These are phyloP conservation scores for Paragorgia papillata DNA, from an alignment of 92 coral and sea anemone species.

Conservation along the genomic window DNA sequence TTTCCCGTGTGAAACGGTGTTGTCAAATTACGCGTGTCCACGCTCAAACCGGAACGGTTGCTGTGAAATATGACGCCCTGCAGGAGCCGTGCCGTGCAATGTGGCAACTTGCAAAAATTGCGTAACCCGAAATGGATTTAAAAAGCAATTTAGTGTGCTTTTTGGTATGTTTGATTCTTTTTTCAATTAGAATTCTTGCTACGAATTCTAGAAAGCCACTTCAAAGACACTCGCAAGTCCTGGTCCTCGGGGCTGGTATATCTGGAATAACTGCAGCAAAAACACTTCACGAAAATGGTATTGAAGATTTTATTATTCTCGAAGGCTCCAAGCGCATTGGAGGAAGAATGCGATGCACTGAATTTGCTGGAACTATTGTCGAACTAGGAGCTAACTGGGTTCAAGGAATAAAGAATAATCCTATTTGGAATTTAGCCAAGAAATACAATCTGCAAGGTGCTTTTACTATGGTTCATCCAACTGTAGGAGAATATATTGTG, in stretches of 20 bases:
- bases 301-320: conserved; percentile 68
- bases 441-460: conserved; percentile 70
- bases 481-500: conserved; percentile 52
- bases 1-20: no score
- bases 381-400: conserved; percentile 96
- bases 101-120: no score
- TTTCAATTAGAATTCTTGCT: background rate
- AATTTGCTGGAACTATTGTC: conserved; percentile 71
- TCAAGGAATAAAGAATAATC: conserved; percentile 73
- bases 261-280: conserved; percentile 87
- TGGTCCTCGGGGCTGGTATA: conserved; percentile 79
- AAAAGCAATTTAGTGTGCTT: no score
- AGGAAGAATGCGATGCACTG: conserved; percentile 64
- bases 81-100: no score
- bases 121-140: no score
- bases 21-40: no score
- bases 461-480: conserved; percentile 31
- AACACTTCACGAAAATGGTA: conserved; percentile 62
- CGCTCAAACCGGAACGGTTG: no score
- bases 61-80: no score
- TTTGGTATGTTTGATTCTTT: background rate
- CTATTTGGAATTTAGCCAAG: conserved; percentile 63
- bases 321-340: conserved; percentile 78
- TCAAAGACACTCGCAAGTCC: conserved; percentile 43
- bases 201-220: background rate